These are phyloP conservation scores for Macrosoma leucophasiata DNA, from an alignment of 2,888 invertebrate genomes.

Conservation along the genomic window DNA sequence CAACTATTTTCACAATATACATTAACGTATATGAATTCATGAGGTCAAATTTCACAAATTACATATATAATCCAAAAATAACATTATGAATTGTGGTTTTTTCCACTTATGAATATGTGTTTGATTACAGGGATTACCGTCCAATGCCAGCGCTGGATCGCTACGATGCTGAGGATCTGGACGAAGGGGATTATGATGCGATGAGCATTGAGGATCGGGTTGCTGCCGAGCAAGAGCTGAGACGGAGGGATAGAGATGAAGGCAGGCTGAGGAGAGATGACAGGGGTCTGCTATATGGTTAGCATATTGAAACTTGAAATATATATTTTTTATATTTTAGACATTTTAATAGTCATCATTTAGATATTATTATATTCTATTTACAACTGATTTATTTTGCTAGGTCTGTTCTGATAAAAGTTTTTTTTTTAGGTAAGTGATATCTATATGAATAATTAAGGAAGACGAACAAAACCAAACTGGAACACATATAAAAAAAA, in stretches of 20 bases:
- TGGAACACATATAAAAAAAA: too few species aligned
- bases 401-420: too few species aligned
- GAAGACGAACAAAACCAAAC: too few species aligned
- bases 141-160: slow-evolving; percentile 96
- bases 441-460: too few species aligned
- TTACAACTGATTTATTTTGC: too few species aligned
- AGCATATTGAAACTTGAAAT: slow-evolving; percentile 28
- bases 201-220: slow-evolving; percentile 90
- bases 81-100: too few species aligned
- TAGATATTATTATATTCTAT: too few species aligned
- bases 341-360: neutral
- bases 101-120: neutral
- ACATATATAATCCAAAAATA: too few species aligned
- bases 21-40: too few species aligned
- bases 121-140: slow-evolving; percentile 90
- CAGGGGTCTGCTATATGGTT: slow-evolving; percentile 91
- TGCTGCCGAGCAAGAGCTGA: slow-evolving; percentile 94
- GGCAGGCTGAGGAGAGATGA: slow-evolving; percentile 85
- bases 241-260: slow-evolving; percentile 88
- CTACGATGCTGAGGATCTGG: slow-evolving; percentile 91
- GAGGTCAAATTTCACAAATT: too few species aligned
- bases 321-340: neutral
- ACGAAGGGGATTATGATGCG: slow-evolving; percentile 88
- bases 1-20: too few species aligned
- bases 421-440: too few species aligned